These are phyloP conservation scores for Halichoeres trimaculatus DNA, from an alignment of 2,113 vertebrate genomes.

Conservation along the genomic window DNA sequence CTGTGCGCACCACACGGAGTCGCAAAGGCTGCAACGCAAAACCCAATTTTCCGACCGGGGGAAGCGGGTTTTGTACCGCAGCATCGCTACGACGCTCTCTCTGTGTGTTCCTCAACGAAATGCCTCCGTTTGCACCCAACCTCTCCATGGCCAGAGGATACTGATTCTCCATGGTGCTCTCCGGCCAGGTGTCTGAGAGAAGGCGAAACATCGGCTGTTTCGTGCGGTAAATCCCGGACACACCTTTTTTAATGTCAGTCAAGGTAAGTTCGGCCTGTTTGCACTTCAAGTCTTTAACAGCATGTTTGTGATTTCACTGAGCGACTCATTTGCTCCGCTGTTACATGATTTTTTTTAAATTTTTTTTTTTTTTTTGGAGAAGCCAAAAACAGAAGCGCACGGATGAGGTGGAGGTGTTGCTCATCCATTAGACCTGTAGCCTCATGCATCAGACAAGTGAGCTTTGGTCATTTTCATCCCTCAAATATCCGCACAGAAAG, in stretches of 20 bases:
- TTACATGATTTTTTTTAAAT: too few relatives aligned
- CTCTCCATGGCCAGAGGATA: slow-evolving; percentile 60
- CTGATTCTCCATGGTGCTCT: slow-evolving; percentile 60
- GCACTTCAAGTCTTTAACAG: background rate
- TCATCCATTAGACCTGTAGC: slow-evolving; percentile 46
- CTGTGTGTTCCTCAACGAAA: slow-evolving; percentile 37
- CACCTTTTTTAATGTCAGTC: slow-evolving; percentile 82
- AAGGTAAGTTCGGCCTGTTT: slow-evolving; percentile 77
- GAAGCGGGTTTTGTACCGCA: slow-evolving; percentile 50
- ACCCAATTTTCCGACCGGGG: slow-evolving; percentile 45
- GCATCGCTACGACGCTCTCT: slow-evolving; percentile 40
- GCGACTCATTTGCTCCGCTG: too few relatives aligned
- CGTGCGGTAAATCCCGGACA: slow-evolving; percentile 69
- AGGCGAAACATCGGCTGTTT: slow-evolving; percentile 49
- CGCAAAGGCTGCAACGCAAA: slow-evolving; percentile 70
- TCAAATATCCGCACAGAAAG: background rate
- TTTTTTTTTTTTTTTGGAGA: background rate
- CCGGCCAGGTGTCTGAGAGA: slow-evolving; percentile 57
- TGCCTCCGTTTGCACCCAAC: slow-evolving; percentile 42
- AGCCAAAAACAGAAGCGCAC: slow-evolving; percentile 2
- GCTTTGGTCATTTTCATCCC: background rate
- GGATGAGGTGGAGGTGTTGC: slow-evolving; percentile 23
- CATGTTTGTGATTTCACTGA: background rate
- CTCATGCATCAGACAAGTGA: slow-evolving; percentile 25
- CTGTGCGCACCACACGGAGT: slow-evolving; percentile 61